phyloP scores from a whole-genome alignment of 1,140 invertebrate species.

The Aphidius ervi region DNA sequence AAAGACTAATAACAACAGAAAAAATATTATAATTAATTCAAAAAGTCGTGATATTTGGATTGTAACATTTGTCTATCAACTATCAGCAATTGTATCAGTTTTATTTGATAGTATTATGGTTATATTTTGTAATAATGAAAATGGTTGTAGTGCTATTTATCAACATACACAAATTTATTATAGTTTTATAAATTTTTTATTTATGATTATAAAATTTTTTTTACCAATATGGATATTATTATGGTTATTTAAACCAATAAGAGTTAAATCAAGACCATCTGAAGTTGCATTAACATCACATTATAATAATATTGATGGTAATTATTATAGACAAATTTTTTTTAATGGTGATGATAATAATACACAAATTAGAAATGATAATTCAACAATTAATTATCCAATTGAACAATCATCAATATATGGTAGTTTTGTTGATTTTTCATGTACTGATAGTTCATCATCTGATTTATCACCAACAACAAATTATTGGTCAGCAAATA shows the following conservation, averaged over 20 bases:
- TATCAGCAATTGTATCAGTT: constrained; percentile 52
- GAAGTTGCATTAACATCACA: constrained; percentile 41
- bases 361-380: constrained; percentile 19
- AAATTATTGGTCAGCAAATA: constrained; percentile 28
- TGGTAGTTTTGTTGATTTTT: constrained; percentile 36
- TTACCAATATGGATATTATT: constrained; percentile 56
- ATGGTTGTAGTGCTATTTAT: constrained; percentile 56
- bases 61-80: constrained; percentile 53
- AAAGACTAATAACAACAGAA: constrained; percentile 25
- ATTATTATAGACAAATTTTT: constrained; percentile 37
- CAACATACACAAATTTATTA: constrained; percentile 53
- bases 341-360: constrained; percentile 26
- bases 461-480: constrained; percentile 34
- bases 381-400: constrained; percentile 31
- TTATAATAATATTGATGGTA: constrained; percentile 37
- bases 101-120: constrained; percentile 53
- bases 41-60: constrained; percentile 56
- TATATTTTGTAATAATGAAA: constrained; percentile 48
- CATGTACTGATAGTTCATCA: constrained; percentile 36
- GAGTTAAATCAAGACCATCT: constrained; percentile 38
- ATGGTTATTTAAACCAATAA: constrained; percentile 51
- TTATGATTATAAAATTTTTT: constrained; percentile 53
- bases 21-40: constrained; percentile 26
- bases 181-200: constrained; percentile 47
- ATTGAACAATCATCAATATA: constrained; percentile 33